phyloP scores from a whole-genome alignment of 2,888 invertebrate genomes.

The Unio delphinus region DNA sequence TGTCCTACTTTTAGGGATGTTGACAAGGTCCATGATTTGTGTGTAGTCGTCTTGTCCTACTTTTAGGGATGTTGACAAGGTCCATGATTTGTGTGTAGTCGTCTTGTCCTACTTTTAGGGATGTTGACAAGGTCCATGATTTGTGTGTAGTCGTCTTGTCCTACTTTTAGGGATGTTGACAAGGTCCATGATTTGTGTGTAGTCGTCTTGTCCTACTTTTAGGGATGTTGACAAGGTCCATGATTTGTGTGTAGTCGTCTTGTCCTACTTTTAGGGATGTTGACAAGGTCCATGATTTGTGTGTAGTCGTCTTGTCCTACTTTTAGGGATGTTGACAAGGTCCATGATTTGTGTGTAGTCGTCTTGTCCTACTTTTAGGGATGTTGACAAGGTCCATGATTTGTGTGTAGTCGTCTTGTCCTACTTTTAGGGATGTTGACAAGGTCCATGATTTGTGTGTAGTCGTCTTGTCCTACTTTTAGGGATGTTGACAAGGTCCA shows the following conservation, averaged over 20 bases:
- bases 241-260: too few relatives aligned
- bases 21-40: slow-evolving; percentile 97
- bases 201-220: slow-evolving; percentile 2
- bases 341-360: slow-evolving; percentile 84
- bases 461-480: slow-evolving; percentile 2
- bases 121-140: slow-evolving; percentile 98
- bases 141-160: slow-evolving; percentile 73
- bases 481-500: too few relatives aligned
- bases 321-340: slow-evolving; percentile 94
- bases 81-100: slow-evolving; percentile 84
- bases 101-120: slow-evolving; percentile 76
- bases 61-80: slow-evolving; percentile 95
- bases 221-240: too few relatives aligned
- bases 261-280: slow-evolving; percentile 81
- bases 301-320: background rate
- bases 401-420: slow-evolving; percentile 73
- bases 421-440: slow-evolving; percentile 86
- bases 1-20: slow-evolving; percentile 93
- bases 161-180: slow-evolving; percentile 86
- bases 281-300: slow-evolving; percentile 96
- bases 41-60: too few relatives aligned
- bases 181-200: slow-evolving; percentile 92
- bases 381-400: slow-evolving; percentile 98
- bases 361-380: slow-evolving; percentile 76
- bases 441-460: slow-evolving; percentile 92